A percentile compares a stretch with the other conserved stretches of the same genome.
Evolutionary conservation across 2,113 vertebrate species (phyloP).

Genomic region (Eolophus roseicapilla): DNA sequence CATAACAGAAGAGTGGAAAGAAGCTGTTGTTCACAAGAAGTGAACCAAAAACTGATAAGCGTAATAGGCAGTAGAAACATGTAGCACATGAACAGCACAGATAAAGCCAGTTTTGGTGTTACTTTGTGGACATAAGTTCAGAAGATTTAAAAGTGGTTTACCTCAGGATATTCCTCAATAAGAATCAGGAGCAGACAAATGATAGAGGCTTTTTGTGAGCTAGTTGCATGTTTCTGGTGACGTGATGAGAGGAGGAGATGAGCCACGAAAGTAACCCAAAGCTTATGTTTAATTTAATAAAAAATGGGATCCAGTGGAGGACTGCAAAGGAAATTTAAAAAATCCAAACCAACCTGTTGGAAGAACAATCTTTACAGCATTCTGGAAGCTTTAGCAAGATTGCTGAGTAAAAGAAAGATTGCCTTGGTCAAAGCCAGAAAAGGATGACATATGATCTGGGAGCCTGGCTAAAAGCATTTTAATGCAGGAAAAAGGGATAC

Average conservation of each 20-base stretch:
- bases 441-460: background rate
- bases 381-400: background rate
- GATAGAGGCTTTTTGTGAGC: background rate
- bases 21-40: background rate
- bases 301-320: background rate
- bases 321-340: background rate
- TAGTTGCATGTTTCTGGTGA: background rate
- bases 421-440: background rate
- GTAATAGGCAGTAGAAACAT: background rate
- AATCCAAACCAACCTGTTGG: background rate
- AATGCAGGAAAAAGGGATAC: background rate
- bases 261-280: background rate
- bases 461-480: background rate
- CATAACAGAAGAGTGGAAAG: background rate
- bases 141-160: background rate
- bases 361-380: background rate
- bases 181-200: background rate
- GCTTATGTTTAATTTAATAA: background rate
- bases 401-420: background rate
- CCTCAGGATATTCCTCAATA: background rate
- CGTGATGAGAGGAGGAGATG: background rate
- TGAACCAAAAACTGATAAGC: background rate
- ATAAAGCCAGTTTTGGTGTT: background rate
- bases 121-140: background rate
- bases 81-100: background rate